A percentile compares a stretch with the other conserved stretches of the same genome.
These are phyloP conservation scores for Oenanthe melanoleuca DNA, from an alignment of 2,113 vertebrate genomes.

Conservation along the genomic window DNA sequence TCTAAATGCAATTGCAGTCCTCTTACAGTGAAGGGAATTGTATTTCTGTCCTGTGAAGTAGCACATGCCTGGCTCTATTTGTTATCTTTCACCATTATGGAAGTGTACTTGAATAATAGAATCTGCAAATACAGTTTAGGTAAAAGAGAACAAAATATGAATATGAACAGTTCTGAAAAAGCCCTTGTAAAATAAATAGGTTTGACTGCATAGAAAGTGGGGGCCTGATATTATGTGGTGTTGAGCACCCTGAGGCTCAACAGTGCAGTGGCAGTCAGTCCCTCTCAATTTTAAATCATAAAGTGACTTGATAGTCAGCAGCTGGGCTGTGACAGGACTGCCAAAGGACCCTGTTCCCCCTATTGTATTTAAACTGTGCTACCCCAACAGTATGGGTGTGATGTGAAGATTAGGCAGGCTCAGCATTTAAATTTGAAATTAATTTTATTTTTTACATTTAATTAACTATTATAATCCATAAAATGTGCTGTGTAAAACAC, in stretches of 20 bases:
- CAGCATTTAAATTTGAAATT: neutral
- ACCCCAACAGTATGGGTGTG: fast-evolving
- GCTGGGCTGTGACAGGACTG: neutral
- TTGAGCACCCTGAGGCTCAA: neutral
- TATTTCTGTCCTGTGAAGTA: neutral
- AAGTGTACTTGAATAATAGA: slow-evolving; percentile 23
- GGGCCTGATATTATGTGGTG: neutral
- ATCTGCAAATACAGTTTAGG: neutral
- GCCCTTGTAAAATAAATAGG: neutral
- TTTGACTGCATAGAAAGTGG: neutral
- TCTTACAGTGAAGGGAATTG: neutral
- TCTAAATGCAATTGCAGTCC: neutral
- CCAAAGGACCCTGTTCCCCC: neutral
- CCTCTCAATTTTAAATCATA: neutral
- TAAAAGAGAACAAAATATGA: neutral
- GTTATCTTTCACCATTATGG: slow-evolving; percentile 23
- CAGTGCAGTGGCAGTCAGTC: neutral
- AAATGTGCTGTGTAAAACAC: neutral
- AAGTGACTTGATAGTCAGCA: neutral
- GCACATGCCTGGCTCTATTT: neutral
- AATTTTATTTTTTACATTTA: slow-evolving; percentile 35
- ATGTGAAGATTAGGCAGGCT: neutral
- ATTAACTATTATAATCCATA: slow-evolving; percentile 3
- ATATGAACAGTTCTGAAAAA: neutral
- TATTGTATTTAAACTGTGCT: neutral